Evolutionary conservation across 2,888 invertebrate species (phyloP), one percentile per base, ranked within the genome.

Genomic region (Eupithecia insigniata): DNA sequence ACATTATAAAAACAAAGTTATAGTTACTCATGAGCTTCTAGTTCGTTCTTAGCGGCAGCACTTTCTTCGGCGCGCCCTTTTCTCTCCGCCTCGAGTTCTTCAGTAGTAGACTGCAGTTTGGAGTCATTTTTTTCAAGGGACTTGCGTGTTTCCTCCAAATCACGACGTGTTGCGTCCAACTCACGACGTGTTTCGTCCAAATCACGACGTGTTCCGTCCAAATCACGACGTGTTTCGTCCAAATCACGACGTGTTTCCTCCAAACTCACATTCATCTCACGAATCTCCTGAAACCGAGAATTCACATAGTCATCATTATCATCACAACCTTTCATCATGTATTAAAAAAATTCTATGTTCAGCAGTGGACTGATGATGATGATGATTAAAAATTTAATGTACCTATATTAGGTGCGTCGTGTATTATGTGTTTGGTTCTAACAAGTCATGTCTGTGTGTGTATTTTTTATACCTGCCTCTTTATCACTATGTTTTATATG

Each of bases 41-140:
- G 39, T 36, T 36, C 36, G 22, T 36, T 26, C 60, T 39, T 30
- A 10, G 73, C 67, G 22, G 66, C 65, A 8, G 66, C 60, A 16
- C 26, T 43, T 1, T 65, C 67, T 6, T 18, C 6, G n/a, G 65
- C 72, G 12, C 51, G 55, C 58, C 32, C 66, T 28, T 80, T 22
- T 18, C 86, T 79, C 22, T 73, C 69, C 28, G 73, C 81, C 36
- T 84, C 84, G 43, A 85, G 81, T 0, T 83, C 82, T 51, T 60
- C 60, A 26, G 8, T 60, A 16, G 60, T 60, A 7, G 60, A 28
- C 30, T 18, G 28, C 60, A 60, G 30, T 2, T 60, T 18, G 30
- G 30, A 14, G 18, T 28, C 60, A 2, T 46, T 30, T 43, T 46
- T 62, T 1, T 62, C 46, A 8, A 18, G 36, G n/a, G 58, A 61